Base-by-base conservation (phyloP, 2,888 invertebrate genomes). In the Scelioninae gen. 1 region DNA sequence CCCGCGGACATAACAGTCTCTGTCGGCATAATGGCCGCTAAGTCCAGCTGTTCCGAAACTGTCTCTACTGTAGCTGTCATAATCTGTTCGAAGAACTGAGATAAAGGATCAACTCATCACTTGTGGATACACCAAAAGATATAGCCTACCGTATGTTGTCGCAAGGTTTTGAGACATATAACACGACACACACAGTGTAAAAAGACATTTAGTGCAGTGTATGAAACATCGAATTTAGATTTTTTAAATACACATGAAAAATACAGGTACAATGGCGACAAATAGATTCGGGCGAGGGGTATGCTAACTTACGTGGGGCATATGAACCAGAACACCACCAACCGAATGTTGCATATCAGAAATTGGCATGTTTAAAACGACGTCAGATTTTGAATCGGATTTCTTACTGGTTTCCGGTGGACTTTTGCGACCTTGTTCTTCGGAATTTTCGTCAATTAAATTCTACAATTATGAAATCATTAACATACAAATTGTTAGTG, bases 51-150 rank as follows among this genome's bases (percentile, higher is more conserved):
- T 92, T 97, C 97, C 81, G 96, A 96, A 85, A 98, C 97, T 43
- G 97, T 98, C 94, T 98, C 97, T 89, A 98, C 97, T n/a, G 97
- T 97, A 29, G 98, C 98, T 87, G 98, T 97, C 96, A 97, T 97
- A 90, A 97, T 97, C 97, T 97, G 94, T 89, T 92, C 92, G 89
- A 92, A 92, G 89, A 92, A 92, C 92, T 91, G 93, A 93, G 90
- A 90, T 90, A 90, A 91, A 91, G 90, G 86, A 89, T 90, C 90
- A 89, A 89, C 89, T 89, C 89, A 89, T 87, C 88, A 87, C 87
- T 87, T 85, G 79, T 79, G 75, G 86, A 85, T 85, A 82, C 87
- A 85, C 86, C 78, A 58, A 75, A 75, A 80, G 85, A 87, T 87
- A 82, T 87, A 89, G 88, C 90, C 89, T 90, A 91, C 91, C 91